A percentile compares a stretch with the other conserved stretches of the same genome.
Conservation (phyloP, 2,797 vertebrate genomes). For the Carcharodon carcharias region DNA sequence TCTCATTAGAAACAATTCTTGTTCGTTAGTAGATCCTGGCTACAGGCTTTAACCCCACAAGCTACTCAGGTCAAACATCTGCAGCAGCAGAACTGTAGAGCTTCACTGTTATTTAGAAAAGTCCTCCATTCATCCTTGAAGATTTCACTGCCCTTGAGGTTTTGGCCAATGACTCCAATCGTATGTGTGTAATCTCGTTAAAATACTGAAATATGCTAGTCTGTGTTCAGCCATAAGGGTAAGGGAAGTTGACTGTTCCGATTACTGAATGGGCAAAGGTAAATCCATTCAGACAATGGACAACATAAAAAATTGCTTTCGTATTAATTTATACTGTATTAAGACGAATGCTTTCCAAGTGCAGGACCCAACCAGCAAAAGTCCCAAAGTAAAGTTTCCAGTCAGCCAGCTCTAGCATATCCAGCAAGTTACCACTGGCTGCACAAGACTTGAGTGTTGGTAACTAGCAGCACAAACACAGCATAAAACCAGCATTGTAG, state of each 20-base stretch:
- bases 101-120: not conserved
- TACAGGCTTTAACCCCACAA: not conserved
- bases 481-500: not conserved
- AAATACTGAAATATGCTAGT: not conserved
- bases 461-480: not conserved
- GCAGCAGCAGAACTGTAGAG: not conserved
- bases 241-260: not conserved
- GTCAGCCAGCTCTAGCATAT: not conserved
- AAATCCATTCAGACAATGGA: not conserved
- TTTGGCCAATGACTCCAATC: not conserved
- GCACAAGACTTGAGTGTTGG: not conserved
- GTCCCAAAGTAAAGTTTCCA: not conserved
- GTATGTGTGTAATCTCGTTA: too few relatives aligned
- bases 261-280: not conserved
- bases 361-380: not conserved
- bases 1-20: slow-evolving; percentile 2
- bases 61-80: slow-evolving; percentile 17
- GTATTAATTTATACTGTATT: not conserved
- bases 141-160: not conserved
- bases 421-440: not conserved
- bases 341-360: not conserved
- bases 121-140: not conserved
- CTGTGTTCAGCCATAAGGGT: not conserved
- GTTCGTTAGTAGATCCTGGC: not conserved
- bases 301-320: not conserved